These are phyloP conservation scores for Coregonus suidteri DNA, from an alignment of 2,797 vertebrate species.

Conservation along the genomic window DNA sequence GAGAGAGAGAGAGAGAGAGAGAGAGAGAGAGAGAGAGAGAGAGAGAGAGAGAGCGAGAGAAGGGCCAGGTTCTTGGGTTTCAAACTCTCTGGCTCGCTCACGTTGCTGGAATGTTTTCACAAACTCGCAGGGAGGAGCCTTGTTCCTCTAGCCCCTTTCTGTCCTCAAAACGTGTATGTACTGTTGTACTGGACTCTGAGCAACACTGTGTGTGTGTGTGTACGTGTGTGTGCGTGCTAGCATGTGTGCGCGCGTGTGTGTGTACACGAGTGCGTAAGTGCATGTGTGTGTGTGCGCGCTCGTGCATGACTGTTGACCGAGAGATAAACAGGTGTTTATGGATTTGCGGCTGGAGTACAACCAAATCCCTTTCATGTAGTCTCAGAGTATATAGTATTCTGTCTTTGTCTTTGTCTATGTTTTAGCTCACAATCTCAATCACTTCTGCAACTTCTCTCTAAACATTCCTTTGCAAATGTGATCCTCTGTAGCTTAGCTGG, in stretches of 20 bases:
- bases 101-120: conserved; percentile 82
- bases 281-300: background rate
- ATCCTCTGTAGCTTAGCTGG: too few relatives aligned
- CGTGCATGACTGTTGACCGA: background rate
- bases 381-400: background rate
- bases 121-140: conserved; percentile 80
- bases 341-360: background rate
- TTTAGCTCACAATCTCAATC: background rate
- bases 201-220: conserved; percentile 13
- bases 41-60: conserved; percentile 31
- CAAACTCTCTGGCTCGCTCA: conserved; percentile 64
- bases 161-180: conserved; percentile 44
- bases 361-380: background rate
- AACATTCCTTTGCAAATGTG: background rate
- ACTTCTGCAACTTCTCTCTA: background rate
- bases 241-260: background rate
- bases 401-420: background rate
- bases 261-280: background rate
- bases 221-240: conserved; percentile 3
- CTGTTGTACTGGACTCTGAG: conserved; percentile 33
- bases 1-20: conserved; percentile 30
- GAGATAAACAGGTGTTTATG: background rate
- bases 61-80: conserved; percentile 59
- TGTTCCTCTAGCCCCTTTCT: conserved; percentile 53
- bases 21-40: conserved; percentile 33